phyloP scores from a whole-genome alignment of 2,797 vertebrate species.

The Apogon hyalosoma region DNA sequence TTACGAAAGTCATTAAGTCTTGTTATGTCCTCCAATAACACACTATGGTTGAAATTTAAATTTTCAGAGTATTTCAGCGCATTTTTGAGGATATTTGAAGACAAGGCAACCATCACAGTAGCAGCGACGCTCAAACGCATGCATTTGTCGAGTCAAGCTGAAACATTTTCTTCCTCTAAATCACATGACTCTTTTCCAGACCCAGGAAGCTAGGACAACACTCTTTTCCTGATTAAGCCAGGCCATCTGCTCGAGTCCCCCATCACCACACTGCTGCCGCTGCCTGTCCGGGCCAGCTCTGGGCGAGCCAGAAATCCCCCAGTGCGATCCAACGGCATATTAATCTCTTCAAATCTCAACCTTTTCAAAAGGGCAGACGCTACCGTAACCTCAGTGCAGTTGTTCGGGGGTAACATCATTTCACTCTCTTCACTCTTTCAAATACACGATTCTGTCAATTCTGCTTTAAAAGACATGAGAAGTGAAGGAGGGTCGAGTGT shows the following conservation, averaged over 20 bases:
- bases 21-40: no score
- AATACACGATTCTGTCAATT: conserved; percentile 58
- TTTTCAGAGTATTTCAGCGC: no score
- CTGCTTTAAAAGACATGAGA: conserved; percentile 38
- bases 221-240: conserved; percentile 56
- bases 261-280: conserved; percentile 44
- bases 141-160: conserved; percentile 10
- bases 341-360: conserved; percentile 72
- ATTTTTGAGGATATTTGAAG: no score
- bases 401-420: conserved; percentile 44
- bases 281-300: conserved; percentile 45
- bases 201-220: conserved; percentile 33
- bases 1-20: no score
- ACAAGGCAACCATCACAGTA: not conserved
- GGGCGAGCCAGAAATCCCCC: conserved; percentile 50
- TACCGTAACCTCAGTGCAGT: conserved; percentile 50
- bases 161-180: conserved; percentile 8
- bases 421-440: conserved; percentile 46
- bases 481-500: conserved; percentile 18
- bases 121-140: conserved; percentile 1
- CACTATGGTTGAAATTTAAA: no score
- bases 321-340: conserved; percentile 58
- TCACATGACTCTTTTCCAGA: conserved; percentile 17
- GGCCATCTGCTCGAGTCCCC: conserved; percentile 66
- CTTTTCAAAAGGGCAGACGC: conserved; percentile 69